Evolutionary conservation across 2,888 invertebrate genomes (phyloP).

Genomic region (Amblyteles armatorius): DNA sequence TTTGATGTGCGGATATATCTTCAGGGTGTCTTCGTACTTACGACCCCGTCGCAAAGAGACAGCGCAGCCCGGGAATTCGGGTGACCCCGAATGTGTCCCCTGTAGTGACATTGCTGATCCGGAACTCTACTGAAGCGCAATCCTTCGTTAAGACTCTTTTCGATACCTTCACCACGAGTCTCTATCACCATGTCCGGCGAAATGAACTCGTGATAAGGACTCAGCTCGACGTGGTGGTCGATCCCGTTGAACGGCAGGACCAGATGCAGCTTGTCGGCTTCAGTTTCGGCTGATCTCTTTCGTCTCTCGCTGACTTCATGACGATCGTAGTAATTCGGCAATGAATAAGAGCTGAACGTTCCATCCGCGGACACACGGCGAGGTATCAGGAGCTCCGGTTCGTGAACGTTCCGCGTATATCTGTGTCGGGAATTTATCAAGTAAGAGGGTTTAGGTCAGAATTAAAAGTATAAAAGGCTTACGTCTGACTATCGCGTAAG

Average conservation of each 20-base stretch:
- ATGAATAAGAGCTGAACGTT: constrained; percentile 83
- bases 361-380: constrained; percentile 84
- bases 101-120: constrained; percentile 85
- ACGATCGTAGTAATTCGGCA: constrained; percentile 85
- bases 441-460: not conserved
- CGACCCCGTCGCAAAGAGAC: constrained; percentile 85
- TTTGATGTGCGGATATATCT: not conserved
- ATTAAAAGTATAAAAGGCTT: not conserved
- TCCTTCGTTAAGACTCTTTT: constrained; percentile 82
- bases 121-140: constrained; percentile 74
- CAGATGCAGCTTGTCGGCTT: constrained; percentile 77
- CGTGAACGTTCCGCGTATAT: constrained; percentile 85
- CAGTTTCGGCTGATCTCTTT: constrained; percentile 71
- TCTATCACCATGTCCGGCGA: constrained; percentile 90
- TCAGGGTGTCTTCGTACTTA: constrained; percentile 70
- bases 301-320: constrained; percentile 68
- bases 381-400: constrained; percentile 85
- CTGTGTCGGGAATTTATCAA: constrained; percentile 69
- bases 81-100: constrained; percentile 84
- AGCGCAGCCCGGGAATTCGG: constrained; percentile 85
- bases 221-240: constrained; percentile 85
- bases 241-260: constrained; percentile 78
- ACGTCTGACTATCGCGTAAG: not conserved
- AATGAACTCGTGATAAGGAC: constrained; percentile 85
- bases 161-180: constrained; percentile 86